Evolutionary conservation across 2,797 vertebrate genomes (phyloP), one percentile per base, ranked within the genome.

Genomic region (Enteromius paludinosus): DNA sequence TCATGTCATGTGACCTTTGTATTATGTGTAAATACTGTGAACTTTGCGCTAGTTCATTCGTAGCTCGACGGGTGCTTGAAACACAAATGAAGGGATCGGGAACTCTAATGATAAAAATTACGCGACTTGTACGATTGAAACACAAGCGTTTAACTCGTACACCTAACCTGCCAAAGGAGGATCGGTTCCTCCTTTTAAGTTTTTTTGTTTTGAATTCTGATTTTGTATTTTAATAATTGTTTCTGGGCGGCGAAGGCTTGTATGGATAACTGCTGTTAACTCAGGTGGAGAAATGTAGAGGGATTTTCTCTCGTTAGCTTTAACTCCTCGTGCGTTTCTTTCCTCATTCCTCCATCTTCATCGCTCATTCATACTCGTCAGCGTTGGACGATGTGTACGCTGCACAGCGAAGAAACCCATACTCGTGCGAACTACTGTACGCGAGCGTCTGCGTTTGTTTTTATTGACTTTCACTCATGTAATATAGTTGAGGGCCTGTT

Each of bases 341-440:
- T 90, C 91, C 90, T 92, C 64, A 78, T 17, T 84, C 79, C 83
- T 79, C 54, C 38, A 8, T 78, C 3, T 45, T 71, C 54, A 35
- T 15, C 64, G 45, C 70, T 49, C 66, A 8, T 72, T 74, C 89
- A n/a, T 78, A 71, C 84, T 83, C 59, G 87, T 81, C 64, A 66
- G 84, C 82, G 87, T 83, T 86, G 72, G 11, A 1, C 0, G 12
- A 23, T 69, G 52, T 47, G 41, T 74, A 54, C 35, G 64, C 75
- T 92, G 93, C 93, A 94, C 93, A 92, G 68, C 84, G 62, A 86
- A 83, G 47, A 25, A 77, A 86, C 74, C 86, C 91, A 88, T 90
- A 91, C 92, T 90, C 69, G 90, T 94, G 92, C 92, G 91, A 94
- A 92, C 94, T 94, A 93, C 94, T 95, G 94, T 93, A 92, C 88